A percentile compares a stretch with the other conserved stretches of the same genome.
Evolutionary conservation across 2,888 invertebrate genomes (phyloP).

Genomic region (Elegia similella): DNA sequence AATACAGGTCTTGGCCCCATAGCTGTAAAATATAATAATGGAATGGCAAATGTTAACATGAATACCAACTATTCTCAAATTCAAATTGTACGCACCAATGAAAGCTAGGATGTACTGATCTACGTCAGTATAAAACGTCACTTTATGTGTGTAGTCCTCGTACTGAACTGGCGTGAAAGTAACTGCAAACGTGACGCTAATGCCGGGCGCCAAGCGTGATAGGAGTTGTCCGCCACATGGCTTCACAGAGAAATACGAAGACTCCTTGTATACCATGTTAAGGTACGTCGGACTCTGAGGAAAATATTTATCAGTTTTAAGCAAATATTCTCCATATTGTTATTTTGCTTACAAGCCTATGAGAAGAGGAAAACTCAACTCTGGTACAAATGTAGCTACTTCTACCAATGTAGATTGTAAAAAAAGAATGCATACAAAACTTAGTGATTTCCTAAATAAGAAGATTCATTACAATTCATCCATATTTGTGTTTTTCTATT

Average conservation of each 20-base stretch:
- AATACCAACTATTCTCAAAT: not conserved
- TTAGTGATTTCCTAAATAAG: too few relatives aligned
- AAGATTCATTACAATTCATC: too few relatives aligned
- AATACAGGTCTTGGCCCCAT: constrained; percentile 69
- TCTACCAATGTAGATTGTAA: too few relatives aligned
- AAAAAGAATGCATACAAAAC: too few relatives aligned
- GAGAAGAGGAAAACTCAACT: too few relatives aligned
- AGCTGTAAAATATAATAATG: constrained; percentile 36
- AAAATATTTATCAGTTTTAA: not conserved
- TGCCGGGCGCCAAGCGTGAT: constrained; percentile 86
- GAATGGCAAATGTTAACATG: too few relatives aligned
- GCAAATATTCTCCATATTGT: too few relatives aligned
- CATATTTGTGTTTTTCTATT: too few relatives aligned
- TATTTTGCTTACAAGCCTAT: too few relatives aligned
- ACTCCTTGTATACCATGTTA: constrained; percentile 69
- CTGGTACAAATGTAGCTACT: too few relatives aligned
- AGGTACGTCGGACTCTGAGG: constrained; percentile 75
- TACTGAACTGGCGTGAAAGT: constrained; percentile 82
- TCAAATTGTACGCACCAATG: constrained; percentile 71
- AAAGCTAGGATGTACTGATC: constrained; percentile 80
- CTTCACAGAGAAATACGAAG: constrained; percentile 76
- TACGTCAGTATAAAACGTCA: constrained; percentile 76
- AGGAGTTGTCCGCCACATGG: constrained; percentile 60
- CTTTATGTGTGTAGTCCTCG: constrained; percentile 78
- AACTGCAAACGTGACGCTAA: constrained; percentile 82